A percentile compares a stretch with the other conserved stretches of the same genome.
These are phyloP conservation scores for Oegoconia quadripuncta DNA, from an alignment of 2,888 invertebrate genomes.

Conservation along the genomic window DNA sequence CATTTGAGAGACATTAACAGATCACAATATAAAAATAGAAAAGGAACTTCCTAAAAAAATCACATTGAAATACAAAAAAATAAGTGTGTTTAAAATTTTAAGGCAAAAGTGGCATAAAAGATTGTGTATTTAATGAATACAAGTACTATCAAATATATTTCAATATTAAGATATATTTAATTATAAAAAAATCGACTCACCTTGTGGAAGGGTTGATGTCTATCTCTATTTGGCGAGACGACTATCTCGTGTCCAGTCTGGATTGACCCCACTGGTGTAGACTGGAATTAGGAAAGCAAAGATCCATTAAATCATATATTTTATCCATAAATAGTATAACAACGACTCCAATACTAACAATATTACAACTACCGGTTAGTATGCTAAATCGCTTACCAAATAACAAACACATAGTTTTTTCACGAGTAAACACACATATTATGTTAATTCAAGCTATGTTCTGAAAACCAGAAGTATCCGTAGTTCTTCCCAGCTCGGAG, in stretches of 20 bases:
- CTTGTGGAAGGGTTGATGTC: slow-evolving; percentile 89
- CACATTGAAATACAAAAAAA: background rate
- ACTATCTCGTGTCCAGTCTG: slow-evolving; percentile 95
- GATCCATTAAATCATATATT: slow-evolving; percentile 5
- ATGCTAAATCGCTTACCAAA: background rate
- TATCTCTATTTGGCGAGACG: slow-evolving; percentile 93
- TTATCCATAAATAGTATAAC: slow-evolving; percentile 3
- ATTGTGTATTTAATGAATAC: no score
- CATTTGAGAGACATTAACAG: background rate
- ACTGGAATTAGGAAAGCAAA: slow-evolving; percentile 81
- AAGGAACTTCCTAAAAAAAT: background rate
- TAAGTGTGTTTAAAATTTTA: background rate
- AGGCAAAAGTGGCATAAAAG: no score
- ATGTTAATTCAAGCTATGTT: no score
- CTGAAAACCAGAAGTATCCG: no score
- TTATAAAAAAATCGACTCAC: slow-evolving; percentile 55
- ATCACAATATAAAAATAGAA: background rate
- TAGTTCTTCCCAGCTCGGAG: no score
- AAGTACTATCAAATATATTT: no score
- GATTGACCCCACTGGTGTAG: slow-evolving; percentile 94
- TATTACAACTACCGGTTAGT: background rate
- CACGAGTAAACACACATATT: no score
- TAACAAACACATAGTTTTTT: no score
- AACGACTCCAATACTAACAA: background rate
- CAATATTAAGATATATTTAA: slow-evolving; percentile 3